These are phyloP conservation scores for Gymnoscopelus microlampas DNA, from an alignment of 2,797 vertebrate genomes.

Conservation along the genomic window DNA sequence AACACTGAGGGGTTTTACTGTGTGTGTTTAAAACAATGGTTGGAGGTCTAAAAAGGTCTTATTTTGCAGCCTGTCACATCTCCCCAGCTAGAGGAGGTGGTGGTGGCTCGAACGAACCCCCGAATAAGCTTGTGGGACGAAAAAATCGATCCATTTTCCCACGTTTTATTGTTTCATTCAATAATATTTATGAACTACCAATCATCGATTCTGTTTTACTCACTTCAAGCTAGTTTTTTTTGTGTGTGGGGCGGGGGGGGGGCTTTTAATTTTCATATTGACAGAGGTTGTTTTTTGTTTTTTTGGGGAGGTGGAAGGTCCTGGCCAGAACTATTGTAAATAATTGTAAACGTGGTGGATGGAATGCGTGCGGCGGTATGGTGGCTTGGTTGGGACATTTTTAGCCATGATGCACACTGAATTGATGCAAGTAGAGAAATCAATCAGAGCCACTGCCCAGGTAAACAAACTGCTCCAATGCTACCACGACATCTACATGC, in stretches of 20 bases:
- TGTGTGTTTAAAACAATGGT: too few species aligned
- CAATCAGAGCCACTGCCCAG: constrained; percentile 60
- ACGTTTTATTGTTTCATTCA: neutral
- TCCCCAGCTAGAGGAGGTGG: too few species aligned
- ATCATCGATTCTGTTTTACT: neutral
- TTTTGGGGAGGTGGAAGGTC: constrained; percentile 16
- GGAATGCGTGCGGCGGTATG: constrained; percentile 3
- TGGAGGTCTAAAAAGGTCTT: too few species aligned
- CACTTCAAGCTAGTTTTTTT: constrained; percentile 36
- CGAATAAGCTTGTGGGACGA: neutral
- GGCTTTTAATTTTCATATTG: constrained; percentile 36
- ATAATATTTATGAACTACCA: neutral
- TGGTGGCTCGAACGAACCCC: neutral
- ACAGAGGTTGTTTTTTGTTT: constrained; percentile 48
- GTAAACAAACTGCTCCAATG: constrained; percentile 52
- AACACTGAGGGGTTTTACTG: too few species aligned
- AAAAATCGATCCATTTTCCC: neutral
- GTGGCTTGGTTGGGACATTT: constrained; percentile 56
- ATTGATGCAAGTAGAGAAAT: constrained; percentile 45
- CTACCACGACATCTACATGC: constrained; percentile 54
- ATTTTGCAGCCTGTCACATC: too few species aligned
- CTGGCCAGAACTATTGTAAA: constrained; percentile 73
- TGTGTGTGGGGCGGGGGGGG: neutral
- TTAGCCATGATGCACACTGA: constrained; percentile 49
- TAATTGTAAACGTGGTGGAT: constrained; percentile 48